Base-by-base conservation (phyloP, 2,113 vertebrate genomes). In the Prietella phreatophila region DNA sequence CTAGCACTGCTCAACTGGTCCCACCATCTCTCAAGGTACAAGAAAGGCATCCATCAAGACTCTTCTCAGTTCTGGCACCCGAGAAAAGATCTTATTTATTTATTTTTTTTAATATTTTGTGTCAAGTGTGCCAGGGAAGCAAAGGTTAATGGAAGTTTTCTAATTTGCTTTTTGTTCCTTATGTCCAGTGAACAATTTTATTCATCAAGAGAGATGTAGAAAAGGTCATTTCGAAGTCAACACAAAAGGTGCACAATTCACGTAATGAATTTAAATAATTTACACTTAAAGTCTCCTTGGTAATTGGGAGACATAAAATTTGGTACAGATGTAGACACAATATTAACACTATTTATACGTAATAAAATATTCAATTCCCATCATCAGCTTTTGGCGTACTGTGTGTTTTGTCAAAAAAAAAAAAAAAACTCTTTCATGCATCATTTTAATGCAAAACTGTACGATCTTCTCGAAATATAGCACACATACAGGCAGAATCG, bases 141-240 rank as follows among this genome's bases (percentile, higher is more conserved):
- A 88, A 84, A 91, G 89, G 87, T 89, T 85, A 87, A 88, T 89
- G 73, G 89, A 88, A 86, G 33, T 89, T 90, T 91, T 82, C 71
- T 65, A 85, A 88, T 83, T 89, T 83, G 36, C 89, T 82, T 83
- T 79, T 25, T 58, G 58, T 78, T 27, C 53, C 5, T 47, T 60
- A 27, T 33, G 33, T 80, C 80, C 82, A 84, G 25, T 87, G 30
- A 81, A 33, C 65, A 76, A 42, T 58, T 30, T 53, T 83, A 22
- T 10, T 55, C 33, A 65, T 27, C 25, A 39, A 30, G 33, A 61
- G 30, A 8, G 10, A 53, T 10, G 22, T 14, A 53, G 25, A 80
- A n/a, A 79, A 30, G 4, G 30, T 7, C 11, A 22, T 81, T 22
- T 81, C 10, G 22, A 5, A 25, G 2, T 80, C 4, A 30, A 33